phyloP scores from a whole-genome alignment of 2,888 invertebrate species.

The Schizaphis graminum region DNA sequence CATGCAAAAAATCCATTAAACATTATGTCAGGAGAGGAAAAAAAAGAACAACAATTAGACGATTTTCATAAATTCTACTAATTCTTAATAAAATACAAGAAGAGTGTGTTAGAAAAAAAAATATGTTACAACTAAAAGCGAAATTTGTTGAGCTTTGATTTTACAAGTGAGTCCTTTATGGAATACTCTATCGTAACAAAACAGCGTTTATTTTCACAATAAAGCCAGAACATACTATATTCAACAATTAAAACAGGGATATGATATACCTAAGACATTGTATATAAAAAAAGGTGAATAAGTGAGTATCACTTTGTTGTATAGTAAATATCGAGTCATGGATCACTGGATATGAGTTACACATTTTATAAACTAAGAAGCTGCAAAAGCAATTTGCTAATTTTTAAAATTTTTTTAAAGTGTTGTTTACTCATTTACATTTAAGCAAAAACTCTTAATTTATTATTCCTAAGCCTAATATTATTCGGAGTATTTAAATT shows the following conservation, averaged over 20 bases:
- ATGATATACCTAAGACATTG: not conserved
- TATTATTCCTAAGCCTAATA: no score
- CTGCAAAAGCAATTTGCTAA: no score
- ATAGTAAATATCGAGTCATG: no score
- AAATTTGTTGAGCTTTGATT: not conserved
- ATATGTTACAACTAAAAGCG: not conserved
- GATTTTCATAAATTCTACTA: not conserved
- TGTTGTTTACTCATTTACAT: no score
- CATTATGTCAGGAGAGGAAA: not conserved
- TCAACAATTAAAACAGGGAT: not conserved
- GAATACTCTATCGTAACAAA: not conserved
- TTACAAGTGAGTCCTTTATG: not conserved
- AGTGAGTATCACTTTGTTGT: no score
- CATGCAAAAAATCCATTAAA: slow-evolving; percentile 8
- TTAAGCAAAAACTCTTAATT: no score
- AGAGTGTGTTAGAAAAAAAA: not conserved
- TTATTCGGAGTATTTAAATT: no score
- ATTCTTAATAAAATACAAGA: not conserved
- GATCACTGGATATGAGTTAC: no score
- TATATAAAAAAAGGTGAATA: no score
- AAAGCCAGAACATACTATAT: not conserved
- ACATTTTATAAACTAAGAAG: no score
- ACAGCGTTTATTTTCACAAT: not conserved
- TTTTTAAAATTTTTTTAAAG: no score
- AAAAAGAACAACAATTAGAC: not conserved